phyloP scores from a whole-genome alignment of 2,113 vertebrate species.

The Phodopus roborovskii region DNA sequence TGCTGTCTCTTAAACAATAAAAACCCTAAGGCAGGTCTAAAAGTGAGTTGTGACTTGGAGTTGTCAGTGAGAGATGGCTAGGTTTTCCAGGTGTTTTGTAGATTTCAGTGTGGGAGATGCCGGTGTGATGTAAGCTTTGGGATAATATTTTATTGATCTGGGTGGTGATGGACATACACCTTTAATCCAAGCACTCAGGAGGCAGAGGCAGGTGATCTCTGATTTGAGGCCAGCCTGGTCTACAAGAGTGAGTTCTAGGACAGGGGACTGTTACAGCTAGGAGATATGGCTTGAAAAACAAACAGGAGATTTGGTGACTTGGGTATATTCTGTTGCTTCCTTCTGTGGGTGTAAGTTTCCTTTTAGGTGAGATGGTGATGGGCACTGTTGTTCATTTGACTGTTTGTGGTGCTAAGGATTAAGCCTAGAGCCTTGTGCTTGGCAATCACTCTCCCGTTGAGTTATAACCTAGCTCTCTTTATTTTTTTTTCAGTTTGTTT shows the following conservation, averaged over 20 bases:
- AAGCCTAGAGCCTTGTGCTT: not conserved
- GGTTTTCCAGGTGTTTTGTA: not conserved
- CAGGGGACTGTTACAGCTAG: not conserved
- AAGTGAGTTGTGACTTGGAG: not conserved
- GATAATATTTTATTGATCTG: not conserved
- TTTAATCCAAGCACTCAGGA: not conserved
- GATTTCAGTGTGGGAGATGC: not conserved
- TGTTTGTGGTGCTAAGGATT: not conserved
- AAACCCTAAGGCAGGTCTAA: not conserved
- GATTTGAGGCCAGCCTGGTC: not conserved
- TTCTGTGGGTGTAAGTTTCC: not conserved
- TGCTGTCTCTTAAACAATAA: not conserved
- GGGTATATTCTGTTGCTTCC: not conserved
- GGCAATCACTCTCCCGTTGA: not conserved
- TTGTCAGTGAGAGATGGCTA: not conserved
- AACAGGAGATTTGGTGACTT: not conserved
- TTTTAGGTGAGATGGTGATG: not conserved
- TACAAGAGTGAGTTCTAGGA: not conserved
- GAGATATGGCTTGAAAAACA: not conserved
- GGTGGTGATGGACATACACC: not conserved
- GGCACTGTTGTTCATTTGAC: not conserved
- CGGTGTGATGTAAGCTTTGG: not conserved
- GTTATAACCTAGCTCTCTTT: not conserved
- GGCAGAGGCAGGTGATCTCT: not conserved
- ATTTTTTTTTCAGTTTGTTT: not conserved